A percentile compares a stretch with the other conserved stretches of the same genome.
Conservation (phyloP, 92 coral and sea anemone species). For the Paramuricea clavata region DNA sequence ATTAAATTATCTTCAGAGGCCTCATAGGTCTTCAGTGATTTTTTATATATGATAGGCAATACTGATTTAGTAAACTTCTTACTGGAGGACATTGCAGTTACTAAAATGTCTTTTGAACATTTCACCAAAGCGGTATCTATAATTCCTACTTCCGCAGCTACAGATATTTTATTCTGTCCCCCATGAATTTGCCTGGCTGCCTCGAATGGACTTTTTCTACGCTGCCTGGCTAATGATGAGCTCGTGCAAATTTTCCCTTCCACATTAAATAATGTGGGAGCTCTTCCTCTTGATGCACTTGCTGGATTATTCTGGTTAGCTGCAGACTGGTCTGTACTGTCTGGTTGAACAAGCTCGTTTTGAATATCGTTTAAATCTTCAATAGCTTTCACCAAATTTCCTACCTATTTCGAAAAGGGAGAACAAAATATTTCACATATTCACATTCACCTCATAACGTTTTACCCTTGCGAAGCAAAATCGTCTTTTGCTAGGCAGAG, state of each 20-base stretch:
- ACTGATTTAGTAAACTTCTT: conserved; percentile 1
- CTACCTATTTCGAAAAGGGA: background rate
- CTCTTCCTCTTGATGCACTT: background rate
- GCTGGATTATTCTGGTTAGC: background rate
- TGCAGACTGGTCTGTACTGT: background rate
- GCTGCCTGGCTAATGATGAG: conserved; percentile 46
- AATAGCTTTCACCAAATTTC: background rate
- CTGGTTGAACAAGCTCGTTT: background rate
- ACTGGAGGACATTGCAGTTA: background rate
- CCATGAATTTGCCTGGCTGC: conserved; percentile 42
- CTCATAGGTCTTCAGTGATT: background rate
- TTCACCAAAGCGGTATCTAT: conserved; percentile 27
- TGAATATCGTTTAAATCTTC: conserved; percentile 1
- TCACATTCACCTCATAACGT: background rate
- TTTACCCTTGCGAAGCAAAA: no score
- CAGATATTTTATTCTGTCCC: conserved; percentile 12
- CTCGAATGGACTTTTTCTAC: conserved; percentile 58
- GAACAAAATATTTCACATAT: no score
- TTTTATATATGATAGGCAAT: background rate
- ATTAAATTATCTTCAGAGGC: background rate
- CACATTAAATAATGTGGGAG: background rate
- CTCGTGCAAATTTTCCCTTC: background rate
- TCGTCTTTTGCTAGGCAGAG: no score
- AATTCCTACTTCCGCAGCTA: conserved; percentile 9
- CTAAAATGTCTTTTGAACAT: background rate